These are phyloP conservation scores for Cariama cristata DNA, from an alignment of 2,113 vertebrate species.

Conservation along the genomic window DNA sequence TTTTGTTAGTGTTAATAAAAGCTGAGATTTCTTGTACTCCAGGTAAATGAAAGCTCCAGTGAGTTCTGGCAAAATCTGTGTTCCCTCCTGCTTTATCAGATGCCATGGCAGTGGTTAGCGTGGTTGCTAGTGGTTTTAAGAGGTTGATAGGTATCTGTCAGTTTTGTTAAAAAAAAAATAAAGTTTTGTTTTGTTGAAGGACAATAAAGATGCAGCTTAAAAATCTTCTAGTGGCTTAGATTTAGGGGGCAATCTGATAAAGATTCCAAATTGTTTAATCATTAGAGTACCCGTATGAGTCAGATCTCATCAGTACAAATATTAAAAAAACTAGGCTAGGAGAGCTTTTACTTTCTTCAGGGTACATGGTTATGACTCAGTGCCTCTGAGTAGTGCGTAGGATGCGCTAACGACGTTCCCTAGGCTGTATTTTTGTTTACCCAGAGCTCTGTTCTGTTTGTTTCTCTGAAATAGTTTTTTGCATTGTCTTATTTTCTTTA, in stretches of 20 bases:
- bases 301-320: not conserved
- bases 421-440: conserved; percentile 1
- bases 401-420: not conserved
- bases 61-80: not conserved
- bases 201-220: not conserved
- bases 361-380: not conserved
- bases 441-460: not conserved
- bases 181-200: not conserved
- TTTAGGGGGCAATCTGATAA: not conserved
- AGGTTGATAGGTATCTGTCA: not conserved
- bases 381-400: not conserved
- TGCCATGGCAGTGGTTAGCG: not conserved
- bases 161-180: not conserved
- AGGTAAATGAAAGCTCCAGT: not conserved
- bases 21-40: not conserved
- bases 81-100: not conserved
- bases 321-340: not conserved
- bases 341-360: conserved; percentile 26
- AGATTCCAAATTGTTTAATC: not conserved
- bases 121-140: not conserved
- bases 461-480: not conserved
- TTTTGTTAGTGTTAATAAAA: not conserved
- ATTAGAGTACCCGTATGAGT: not conserved
- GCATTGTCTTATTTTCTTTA: conserved; percentile 47
- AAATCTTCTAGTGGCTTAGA: not conserved